Percentiles rank a stretch among this genome's conserved stretches.
These are phyloP conservation scores for Hydropotes inermis DNA, from an alignment of 2,113 vertebrate species.

Conservation along the genomic window DNA sequence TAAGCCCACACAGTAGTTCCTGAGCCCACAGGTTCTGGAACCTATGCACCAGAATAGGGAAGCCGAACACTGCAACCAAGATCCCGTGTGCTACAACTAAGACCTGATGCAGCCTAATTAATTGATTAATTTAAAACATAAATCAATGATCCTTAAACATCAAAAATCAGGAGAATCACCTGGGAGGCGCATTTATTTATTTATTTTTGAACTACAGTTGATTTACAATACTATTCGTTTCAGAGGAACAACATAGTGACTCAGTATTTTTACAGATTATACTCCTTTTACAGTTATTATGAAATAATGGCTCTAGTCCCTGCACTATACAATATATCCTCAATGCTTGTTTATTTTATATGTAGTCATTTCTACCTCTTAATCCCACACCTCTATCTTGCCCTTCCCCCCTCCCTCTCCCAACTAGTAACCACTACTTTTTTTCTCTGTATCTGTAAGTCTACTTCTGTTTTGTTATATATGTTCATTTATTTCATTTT, in stretches of 20 bases:
- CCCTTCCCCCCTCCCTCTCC: neutral
- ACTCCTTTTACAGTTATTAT: neutral
- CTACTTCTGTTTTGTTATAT: neutral
- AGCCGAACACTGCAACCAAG: neutral
- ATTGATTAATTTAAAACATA: neutral
- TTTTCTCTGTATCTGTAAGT: neutral
- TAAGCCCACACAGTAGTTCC: neutral
- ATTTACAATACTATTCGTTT: neutral
- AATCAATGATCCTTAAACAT: neutral
- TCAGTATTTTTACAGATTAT: neutral
- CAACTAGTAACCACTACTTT: neutral
- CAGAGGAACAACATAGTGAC: neutral
- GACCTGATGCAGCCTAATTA: neutral
- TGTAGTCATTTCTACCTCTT: neutral
- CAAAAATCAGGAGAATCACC: neutral
- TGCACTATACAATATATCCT: neutral
- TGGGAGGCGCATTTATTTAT: neutral
- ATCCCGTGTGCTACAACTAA: neutral
- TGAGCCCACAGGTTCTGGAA: neutral
- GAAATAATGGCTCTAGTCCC: neutral
- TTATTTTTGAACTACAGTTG: neutral
- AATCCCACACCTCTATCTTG: neutral
- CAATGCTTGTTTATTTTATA: neutral
- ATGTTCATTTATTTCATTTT: neutral
- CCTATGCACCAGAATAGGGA: fast-evolving